Evolutionary conservation across 2,888 invertebrate species (phyloP).

Genomic region (Cordilura impudica): DNA sequence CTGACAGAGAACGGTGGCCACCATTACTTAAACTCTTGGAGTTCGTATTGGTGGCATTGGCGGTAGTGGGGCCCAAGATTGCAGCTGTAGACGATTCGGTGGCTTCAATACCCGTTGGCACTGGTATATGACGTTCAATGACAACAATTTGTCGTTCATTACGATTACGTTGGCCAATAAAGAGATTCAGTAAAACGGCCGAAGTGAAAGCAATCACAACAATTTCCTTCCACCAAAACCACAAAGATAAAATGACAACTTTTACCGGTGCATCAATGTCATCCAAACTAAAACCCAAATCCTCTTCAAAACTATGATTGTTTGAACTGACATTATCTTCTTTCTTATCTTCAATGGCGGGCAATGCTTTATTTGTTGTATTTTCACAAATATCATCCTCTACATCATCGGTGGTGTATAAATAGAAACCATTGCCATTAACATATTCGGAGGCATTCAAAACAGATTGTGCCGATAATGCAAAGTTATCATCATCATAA

Average conservation of each 20-base stretch:
- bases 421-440: slow-evolving; percentile 89
- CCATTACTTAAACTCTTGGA: slow-evolving; percentile 43
- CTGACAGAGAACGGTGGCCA: slow-evolving; percentile 59
- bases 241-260: slow-evolving; percentile 85
- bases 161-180: slow-evolving; percentile 79
- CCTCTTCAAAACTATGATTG: slow-evolving; percentile 63
- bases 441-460: slow-evolving; percentile 86
- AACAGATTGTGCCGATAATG: slow-evolving; percentile 84
- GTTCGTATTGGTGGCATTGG: slow-evolving; percentile 40
- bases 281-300: slow-evolving; percentile 75
- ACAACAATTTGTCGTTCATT: slow-evolving; percentile 75
- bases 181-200: slow-evolving; percentile 84
- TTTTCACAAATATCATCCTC: slow-evolving; percentile 60
- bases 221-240: slow-evolving; percentile 92
- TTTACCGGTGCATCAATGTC: slow-evolving; percentile 83
- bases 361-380: slow-evolving; percentile 48
- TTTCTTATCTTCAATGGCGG: slow-evolving; percentile 53
- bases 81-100: slow-evolving; percentile 73
- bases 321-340: slow-evolving; percentile 66
- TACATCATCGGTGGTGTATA: slow-evolving; percentile 80
- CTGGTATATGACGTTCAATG: slow-evolving; percentile 77
- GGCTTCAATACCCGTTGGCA: slow-evolving; percentile 76
- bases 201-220: slow-evolving; percentile 86
- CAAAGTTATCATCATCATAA: slow-evolving; percentile 77
- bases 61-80: slow-evolving; percentile 67